Conservation (phyloP, 2,888 invertebrate species). For the Meteorus cinctellus region DNA sequence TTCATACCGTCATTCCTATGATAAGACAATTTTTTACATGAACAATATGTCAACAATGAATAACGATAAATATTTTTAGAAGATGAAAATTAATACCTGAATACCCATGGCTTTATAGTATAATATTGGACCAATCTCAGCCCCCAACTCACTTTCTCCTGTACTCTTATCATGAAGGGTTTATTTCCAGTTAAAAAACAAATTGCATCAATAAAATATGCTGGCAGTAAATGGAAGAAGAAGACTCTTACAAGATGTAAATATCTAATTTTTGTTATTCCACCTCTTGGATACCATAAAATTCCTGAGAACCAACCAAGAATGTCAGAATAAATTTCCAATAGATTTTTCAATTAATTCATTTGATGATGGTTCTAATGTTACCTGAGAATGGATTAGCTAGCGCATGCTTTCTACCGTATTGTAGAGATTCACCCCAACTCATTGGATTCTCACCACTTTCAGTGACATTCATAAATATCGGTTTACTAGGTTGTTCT, state of each 20-base stretch:
- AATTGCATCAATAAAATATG: conserved; percentile 83
- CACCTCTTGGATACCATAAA: conserved; percentile 78
- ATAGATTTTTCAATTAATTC: no score
- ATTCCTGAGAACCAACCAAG: conserved; percentile 58
- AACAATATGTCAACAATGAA: not conserved
- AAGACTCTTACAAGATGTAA: conserved; percentile 80
- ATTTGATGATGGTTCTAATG: not conserved
- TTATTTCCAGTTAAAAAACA: conserved; percentile 81
- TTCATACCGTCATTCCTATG: conserved; percentile 63
- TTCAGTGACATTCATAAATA: conserved; percentile 86
- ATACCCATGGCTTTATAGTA: conserved; percentile 87
- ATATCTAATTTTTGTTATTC: conserved; percentile 80
- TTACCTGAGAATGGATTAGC: conserved; percentile 77
- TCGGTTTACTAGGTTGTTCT: conserved; percentile 71
- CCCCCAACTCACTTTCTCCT: conserved; percentile 78
- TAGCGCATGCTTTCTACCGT: conserved; percentile 76
- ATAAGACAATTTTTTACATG: conserved; percentile 24
- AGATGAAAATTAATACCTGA: conserved; percentile 70
- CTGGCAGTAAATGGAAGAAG: conserved; percentile 85
- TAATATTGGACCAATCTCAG: conserved; percentile 84
- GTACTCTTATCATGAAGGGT: conserved; percentile 82
- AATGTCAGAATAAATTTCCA: not conserved
- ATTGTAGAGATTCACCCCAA: conserved; percentile 88
- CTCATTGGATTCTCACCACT: conserved; percentile 85
- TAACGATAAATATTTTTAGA: conserved; percentile 15